Conservation (phyloP, 2,113 vertebrate genomes). For the Progne subis region DNA sequence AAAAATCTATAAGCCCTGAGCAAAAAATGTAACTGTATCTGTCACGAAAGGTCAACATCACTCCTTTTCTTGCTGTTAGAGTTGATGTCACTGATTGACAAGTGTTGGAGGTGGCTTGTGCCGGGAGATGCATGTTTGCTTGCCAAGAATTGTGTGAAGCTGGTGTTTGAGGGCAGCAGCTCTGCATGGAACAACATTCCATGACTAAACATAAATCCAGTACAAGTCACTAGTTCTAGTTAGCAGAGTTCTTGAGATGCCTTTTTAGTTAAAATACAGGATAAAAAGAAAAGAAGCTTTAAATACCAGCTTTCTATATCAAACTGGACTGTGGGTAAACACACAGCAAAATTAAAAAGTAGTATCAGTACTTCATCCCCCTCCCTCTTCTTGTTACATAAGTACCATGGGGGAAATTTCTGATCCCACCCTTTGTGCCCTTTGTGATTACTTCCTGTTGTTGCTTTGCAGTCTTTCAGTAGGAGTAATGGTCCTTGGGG, state of each 20-base stretch:
- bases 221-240: not conserved
- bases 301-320: not conserved
- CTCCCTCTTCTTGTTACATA: not conserved
- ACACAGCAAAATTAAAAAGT: not conserved
- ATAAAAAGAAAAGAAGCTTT: not conserved
- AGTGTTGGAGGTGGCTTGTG: not conserved
- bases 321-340: not conserved
- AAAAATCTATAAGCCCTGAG: not conserved
- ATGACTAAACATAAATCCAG: not conserved
- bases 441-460: conserved; percentile 13
- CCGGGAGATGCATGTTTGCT: not conserved
- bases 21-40: not conserved
- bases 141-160: not conserved
- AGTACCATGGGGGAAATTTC: not conserved
- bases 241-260: not conserved
- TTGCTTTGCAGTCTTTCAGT: conserved; percentile 11
- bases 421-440: not conserved
- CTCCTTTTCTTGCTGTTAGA: not conserved
- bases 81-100: not conserved
- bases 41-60: not conserved
- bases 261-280: not conserved
- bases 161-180: not conserved
- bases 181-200: rapidly evolving
- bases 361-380: not conserved
- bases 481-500: not conserved